Evolutionary conservation across 2,113 vertebrate genomes (phyloP).

Genomic region (Carassius gibelio): DNA sequence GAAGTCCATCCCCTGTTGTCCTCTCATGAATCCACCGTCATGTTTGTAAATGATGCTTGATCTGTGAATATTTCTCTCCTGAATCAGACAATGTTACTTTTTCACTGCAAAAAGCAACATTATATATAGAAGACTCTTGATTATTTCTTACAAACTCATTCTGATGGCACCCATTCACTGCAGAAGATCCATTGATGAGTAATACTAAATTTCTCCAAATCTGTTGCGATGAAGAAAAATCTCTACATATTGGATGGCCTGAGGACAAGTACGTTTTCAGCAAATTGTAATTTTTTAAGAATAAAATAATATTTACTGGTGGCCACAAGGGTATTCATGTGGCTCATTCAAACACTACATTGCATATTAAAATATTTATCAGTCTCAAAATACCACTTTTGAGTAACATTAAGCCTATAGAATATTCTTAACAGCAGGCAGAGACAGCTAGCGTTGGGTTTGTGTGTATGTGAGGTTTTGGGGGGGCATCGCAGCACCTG

Average conservation of each 20-base stretch:
- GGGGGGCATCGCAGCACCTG: constrained; percentile 1
- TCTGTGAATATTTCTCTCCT: too few species aligned
- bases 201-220: background rate
- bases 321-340: background rate
- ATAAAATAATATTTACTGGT: background rate
- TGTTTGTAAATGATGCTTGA: too few species aligned
- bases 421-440: background rate
- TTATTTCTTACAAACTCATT: too few species aligned
- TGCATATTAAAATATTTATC: background rate
- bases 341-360: background rate
- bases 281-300: background rate
- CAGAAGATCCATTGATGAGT: background rate
- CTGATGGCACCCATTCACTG: background rate
- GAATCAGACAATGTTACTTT: too few species aligned
- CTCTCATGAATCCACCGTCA: too few species aligned
- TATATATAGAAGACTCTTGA: background rate
- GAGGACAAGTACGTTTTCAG: background rate
- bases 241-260: background rate
- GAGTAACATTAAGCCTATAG: background rate
- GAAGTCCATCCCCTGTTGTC: too few species aligned
- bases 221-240: background rate
- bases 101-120: background rate
- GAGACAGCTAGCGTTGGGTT: background rate
- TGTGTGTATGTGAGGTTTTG: background rate
- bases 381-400: background rate